Evolutionary conservation across 2,113 vertebrate species (phyloP).

Genomic region (Dermatemys mawii): DNA sequence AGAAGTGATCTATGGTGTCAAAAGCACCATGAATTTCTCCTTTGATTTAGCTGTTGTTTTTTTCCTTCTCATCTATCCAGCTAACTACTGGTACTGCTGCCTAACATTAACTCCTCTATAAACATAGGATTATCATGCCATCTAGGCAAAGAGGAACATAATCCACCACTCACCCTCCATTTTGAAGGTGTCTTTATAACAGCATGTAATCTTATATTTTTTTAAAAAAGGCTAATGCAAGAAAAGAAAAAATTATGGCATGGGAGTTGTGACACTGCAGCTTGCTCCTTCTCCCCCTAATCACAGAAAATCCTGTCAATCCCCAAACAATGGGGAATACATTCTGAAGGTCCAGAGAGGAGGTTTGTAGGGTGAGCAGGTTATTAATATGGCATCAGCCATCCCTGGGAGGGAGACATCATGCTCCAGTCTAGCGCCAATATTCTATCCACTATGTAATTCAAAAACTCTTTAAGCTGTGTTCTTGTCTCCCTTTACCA

Average conservation of each 20-base stretch:
- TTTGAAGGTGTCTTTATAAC: background rate
- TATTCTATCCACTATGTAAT: background rate
- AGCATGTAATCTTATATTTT: background rate
- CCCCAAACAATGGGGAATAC: background rate
- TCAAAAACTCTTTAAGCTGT: background rate
- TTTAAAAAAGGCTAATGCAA: background rate
- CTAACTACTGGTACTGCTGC: background rate
- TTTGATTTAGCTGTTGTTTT: conserved; percentile 42
- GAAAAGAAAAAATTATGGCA: background rate
- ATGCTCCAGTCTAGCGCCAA: background rate
- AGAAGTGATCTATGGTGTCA: conserved; percentile 51
- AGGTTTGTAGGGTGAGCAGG: background rate
- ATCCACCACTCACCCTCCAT: background rate
- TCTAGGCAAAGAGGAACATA: background rate
- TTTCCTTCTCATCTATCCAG: conserved; percentile 48
- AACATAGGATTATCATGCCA: background rate
- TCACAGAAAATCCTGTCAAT: background rate
- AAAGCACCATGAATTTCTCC: conserved; percentile 60
- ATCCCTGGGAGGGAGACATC: accelerated
- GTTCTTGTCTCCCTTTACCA: background rate
- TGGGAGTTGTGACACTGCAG: too few relatives aligned
- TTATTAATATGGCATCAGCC: too few relatives aligned
- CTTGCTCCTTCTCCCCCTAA: background rate
- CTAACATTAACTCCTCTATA: conserved; percentile 29
- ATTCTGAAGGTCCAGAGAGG: background rate